phyloP scores from a whole-genome alignment of 2,888 invertebrate species.

The Bellardia pandia region DNA sequence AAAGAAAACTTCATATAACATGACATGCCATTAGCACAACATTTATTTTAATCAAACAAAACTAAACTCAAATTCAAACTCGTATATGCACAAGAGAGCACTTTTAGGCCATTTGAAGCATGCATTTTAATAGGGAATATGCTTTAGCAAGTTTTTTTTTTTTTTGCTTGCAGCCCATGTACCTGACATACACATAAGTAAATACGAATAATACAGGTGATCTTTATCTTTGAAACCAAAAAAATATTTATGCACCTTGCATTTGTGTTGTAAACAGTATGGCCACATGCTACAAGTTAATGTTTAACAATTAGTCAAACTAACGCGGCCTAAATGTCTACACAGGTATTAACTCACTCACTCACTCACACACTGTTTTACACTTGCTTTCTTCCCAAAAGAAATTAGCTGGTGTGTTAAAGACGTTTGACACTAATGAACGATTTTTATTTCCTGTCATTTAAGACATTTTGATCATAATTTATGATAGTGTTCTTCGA shows the following conservation, averaged over 20 bases:
- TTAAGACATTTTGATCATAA: constrained; percentile 71
- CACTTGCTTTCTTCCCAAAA: constrained; percentile 43
- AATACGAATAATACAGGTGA: constrained; percentile 52
- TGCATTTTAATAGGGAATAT: not conserved
- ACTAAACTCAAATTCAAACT: constrained; percentile 16
- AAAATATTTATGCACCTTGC: constrained; percentile 69
- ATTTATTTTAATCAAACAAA: constrained; percentile 66
- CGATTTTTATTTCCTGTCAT: constrained; percentile 68
- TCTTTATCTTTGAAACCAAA: constrained; percentile 61
- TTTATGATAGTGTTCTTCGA: constrained; percentile 62
- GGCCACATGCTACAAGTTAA: constrained; percentile 73
- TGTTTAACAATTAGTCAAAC: constrained; percentile 72
- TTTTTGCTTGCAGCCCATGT: constrained; percentile 35
- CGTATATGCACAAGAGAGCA: not conserved
- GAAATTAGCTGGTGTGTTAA: constrained; percentile 44
- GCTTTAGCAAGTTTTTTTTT: not conserved
- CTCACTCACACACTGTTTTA: constrained; percentile 35
- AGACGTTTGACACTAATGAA: constrained; percentile 73
- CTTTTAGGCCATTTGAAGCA: not conserved
- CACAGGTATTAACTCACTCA: constrained; percentile 40
- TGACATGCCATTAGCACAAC: constrained; percentile 72
- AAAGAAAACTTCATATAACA: constrained; percentile 49
- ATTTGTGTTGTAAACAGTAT: constrained; percentile 22
- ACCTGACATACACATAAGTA: constrained; percentile 18
- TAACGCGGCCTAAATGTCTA: constrained; percentile 66